Base-by-base conservation (phyloP, 2,113 vertebrate genomes). In the Nothocercus julius region DNA sequence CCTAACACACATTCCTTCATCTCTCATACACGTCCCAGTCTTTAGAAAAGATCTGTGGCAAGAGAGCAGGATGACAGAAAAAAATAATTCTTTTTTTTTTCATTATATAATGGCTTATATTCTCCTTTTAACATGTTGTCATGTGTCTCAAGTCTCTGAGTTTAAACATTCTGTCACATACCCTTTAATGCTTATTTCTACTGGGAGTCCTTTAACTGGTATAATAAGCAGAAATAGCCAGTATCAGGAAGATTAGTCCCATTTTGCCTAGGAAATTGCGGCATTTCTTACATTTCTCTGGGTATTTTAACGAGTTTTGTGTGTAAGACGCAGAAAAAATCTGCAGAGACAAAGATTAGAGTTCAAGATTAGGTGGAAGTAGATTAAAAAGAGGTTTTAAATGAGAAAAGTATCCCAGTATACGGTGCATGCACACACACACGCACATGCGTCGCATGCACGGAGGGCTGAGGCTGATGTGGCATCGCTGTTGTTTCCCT, bases 381-480 rank as follows among this genome's bases (percentile, higher is more conserved):
- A 91, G 89, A 93, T 93, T 92, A 93, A 92, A 96, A 92, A 75
- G 56, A 78, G 42, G 13, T 94, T 93, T 96, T 82, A 91, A 79
- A 84, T 79, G 36, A 74, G 14, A 67, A 49, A 72, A 14, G 21
- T 51, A 85, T 76, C 92, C 21, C 61, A 75, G 84, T 72, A 63
- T 7, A 28, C 10, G 36, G 27, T 42, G 54, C 2, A 1, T 49
- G 21, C 36, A 69, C 40, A 44, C 6, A 75, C 42, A 32, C 34
- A 62, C 4, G 54, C 5, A 64, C 5, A 18, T 27, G 24, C 9
- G 32, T 3, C 11, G 27, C 3, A 17, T 9, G 17, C 11, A 87
- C 15, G 28, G 8, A 69, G 11, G 13, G 5, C 12, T 73, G 45
- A 89, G 58, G 58, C 53, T 81, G 51, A 62, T 89, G 42, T 78